Conservation (phyloP, 2,888 invertebrate genomes). For the Molanna angustata region DNA sequence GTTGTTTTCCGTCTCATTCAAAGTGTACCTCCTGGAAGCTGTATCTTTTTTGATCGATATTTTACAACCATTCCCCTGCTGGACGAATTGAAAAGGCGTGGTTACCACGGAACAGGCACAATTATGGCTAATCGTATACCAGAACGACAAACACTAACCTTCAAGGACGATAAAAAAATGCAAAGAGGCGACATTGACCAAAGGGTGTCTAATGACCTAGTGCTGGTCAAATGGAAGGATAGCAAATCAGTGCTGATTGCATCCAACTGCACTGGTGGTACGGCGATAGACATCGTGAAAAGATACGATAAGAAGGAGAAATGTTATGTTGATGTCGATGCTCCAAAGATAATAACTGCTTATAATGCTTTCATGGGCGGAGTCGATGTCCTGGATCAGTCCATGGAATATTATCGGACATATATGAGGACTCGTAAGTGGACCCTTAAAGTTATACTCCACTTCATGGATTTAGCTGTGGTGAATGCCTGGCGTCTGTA, state of each 20-base stretch:
- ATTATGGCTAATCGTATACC: conserved; percentile 19
- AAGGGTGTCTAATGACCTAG: conserved; percentile 15
- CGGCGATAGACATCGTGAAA: conserved; percentile 15
- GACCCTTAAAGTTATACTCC: conserved; percentile 36
- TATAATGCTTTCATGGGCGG: too few species aligned
- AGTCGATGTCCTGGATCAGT: conserved; percentile 33
- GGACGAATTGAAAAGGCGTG: conserved; percentile 3
- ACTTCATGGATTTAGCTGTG: conserved; percentile 35
- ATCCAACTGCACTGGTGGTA: conserved; percentile 28
- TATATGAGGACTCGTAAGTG: conserved; percentile 37
- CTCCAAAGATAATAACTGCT: conserved; percentile 29
- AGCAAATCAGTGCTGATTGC: conserved; percentile 32
- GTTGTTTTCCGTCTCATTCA: conserved; percentile 27
- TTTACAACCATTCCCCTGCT: conserved; percentile 19
- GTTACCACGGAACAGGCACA: conserved; percentile 17
- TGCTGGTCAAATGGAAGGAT: conserved; percentile 32
- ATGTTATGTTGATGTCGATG: conserved; percentile 29
- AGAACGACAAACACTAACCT: conserved; percentile 2
- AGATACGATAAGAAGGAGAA: conserved; percentile 32
- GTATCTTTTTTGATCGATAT: conserved; percentile 17
- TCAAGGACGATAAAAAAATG: conserved; percentile 17
- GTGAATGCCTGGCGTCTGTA: conserved; percentile 36
- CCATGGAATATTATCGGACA: conserved; percentile 35
- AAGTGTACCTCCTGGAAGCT: conserved; percentile 22
- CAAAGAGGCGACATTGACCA: conserved; percentile 14